Conservation (phyloP, 2,113 vertebrate species). For the Trematocara marginatum region DNA sequence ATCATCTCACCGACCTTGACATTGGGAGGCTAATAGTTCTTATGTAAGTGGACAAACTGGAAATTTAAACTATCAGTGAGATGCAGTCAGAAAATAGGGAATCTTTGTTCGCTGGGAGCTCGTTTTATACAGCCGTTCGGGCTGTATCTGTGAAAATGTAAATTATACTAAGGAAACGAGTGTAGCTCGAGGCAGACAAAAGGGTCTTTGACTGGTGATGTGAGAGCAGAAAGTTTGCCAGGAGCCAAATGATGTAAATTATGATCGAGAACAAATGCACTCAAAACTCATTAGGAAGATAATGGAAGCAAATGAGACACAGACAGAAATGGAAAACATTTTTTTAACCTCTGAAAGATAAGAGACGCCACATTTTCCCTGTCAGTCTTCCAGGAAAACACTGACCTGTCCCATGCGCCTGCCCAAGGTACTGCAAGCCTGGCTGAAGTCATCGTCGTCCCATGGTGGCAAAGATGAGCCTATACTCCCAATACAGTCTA, state of each 20-base stretch:
- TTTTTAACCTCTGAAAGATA: neutral
- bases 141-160: constrained; percentile 31
- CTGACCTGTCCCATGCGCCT: constrained; percentile 88
- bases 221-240: neutral
- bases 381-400: neutral
- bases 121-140: neutral
- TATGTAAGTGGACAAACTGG: constrained; percentile 8
- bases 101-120: constrained; percentile 7
- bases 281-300: neutral
- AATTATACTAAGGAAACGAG: constrained; percentile 3
- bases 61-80: neutral
- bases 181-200: neutral
- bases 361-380: neutral
- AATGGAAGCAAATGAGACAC: neutral
- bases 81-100: neutral
- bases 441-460: constrained; percentile 96
- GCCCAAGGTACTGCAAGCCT: constrained; percentile 81
- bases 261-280: neutral
- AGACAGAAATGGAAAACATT: neutral
- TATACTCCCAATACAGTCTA: constrained; percentile 86
- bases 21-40: constrained; percentile 5
- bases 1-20: constrained; percentile 34
- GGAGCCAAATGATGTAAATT: neutral
- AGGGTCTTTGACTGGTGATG: neutral
- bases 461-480: constrained; percentile 85